Evolutionary conservation across 2,113 vertebrate species (phyloP).

Genomic region (Cnemophilus loriae): DNA sequence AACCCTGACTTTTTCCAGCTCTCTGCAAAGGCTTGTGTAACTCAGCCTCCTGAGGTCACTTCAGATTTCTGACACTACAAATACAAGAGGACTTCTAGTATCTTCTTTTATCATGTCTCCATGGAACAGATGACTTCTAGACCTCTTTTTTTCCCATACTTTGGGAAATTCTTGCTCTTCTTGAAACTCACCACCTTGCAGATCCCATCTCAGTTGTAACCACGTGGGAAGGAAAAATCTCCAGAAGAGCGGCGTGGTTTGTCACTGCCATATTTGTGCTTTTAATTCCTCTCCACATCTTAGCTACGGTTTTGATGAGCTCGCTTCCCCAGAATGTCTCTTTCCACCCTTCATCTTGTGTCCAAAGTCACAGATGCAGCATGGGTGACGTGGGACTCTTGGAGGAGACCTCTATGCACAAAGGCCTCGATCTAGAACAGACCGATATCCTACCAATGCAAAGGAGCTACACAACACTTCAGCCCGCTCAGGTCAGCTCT

Average conservation of each 20-base stretch:
- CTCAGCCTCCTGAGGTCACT: neutral
- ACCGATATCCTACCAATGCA: fast-evolving
- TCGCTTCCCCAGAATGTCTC: neutral
- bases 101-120: neutral
- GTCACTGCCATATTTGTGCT: neutral
- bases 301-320: neutral
- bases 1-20: neutral
- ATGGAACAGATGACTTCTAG: neutral
- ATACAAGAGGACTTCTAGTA: neutral
- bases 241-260: neutral
- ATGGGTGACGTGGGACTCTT: neutral
- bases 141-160: neutral
- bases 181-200: neutral
- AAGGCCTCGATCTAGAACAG: neutral
- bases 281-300: neutral
- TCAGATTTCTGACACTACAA: neutral
- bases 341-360: neutral
- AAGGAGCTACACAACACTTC: neutral
- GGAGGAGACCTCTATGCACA: neutral
- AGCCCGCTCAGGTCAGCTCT: neutral
- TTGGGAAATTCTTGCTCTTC: neutral
- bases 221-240: neutral
- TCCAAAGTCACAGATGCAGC: neutral
- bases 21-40: neutral
- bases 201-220: neutral